Evolutionary conservation across 2,797 vertebrate species (phyloP), one percentile per base, ranked within the genome.

Genomic region (Caiman crocodilus): DNA sequence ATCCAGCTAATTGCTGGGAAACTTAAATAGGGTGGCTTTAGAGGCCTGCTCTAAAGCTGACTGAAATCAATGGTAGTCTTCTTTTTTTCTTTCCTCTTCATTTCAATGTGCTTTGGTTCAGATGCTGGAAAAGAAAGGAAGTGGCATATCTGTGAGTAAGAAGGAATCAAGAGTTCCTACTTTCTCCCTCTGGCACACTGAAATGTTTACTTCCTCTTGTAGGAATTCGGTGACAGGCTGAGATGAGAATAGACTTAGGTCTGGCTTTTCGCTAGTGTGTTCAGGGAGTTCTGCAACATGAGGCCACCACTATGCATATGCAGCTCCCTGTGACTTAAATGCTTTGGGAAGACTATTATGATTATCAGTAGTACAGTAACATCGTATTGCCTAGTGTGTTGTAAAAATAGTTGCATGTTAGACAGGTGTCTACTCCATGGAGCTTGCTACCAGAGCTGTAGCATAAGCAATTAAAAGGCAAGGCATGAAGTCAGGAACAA

Each of bases 91-190:
- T 63, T 61, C 1, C 26, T 28, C 14, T 63, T 63, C 26, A 28
- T 63, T 63, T 63, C 61, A 26, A 14, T 63, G 61, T 6, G 11
- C 14, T 28, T 63, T 28, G 25, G 61, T 15, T 63, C 28, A 63
- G 61, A 15, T 15, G 13, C 26, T 28, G 61, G 42, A 50, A 50
- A 9, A 50, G 84, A 79, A n/a, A 64, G 64, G 50, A 86, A 91
- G 58, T 12, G 1, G 2, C 73, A 16, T 57, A 82, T 75, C 81
- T 71, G 71, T 65, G 26, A 90, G 35, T 58, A 17, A 64, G 65
- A 50, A 88, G 61, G 90, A 95, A 96, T 76, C 6, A 35, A 23
- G 32, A 21, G 8, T 58, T 81, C 9, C 55, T 76, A 13, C 91
- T 81, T 28, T 16, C 71, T 42, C 5, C 28, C 28, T 63, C 26